Percentiles rank a stretch among this genome's conserved stretches.
phyloP scores from a whole-genome alignment of 2,113 vertebrate species.

The Takifugu flavidus region DNA sequence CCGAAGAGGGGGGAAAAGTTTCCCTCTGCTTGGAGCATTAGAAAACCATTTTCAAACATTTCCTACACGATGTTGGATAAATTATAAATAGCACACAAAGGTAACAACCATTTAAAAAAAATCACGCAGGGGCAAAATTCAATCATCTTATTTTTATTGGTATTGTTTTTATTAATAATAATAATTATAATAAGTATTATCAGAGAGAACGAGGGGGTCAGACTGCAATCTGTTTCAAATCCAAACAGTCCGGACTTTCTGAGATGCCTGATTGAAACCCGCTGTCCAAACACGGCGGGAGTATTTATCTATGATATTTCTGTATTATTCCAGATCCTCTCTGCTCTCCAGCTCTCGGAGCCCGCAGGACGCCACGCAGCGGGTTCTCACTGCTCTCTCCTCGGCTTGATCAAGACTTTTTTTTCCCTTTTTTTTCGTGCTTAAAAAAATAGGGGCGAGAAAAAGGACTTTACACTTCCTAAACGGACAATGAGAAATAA shows the following conservation, averaged over 20 bases:
- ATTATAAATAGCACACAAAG: background rate
- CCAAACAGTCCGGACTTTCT: slow-evolving; percentile 31
- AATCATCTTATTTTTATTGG: slow-evolving; percentile 8
- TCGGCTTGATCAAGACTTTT: slow-evolving; percentile 85
- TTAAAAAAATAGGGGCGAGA: slow-evolving; percentile 27
- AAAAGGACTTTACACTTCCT: slow-evolving; percentile 53
- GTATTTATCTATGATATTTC: slow-evolving; percentile 53
- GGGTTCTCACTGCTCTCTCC: slow-evolving; percentile 92
- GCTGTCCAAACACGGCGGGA: slow-evolving; percentile 65
- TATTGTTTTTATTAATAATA: slow-evolving; percentile 7
- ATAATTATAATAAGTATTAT: slow-evolving; percentile 10
- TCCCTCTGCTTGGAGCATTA: slow-evolving; percentile 34
- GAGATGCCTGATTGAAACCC: slow-evolving; percentile 59
- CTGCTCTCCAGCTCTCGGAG: slow-evolving; percentile 85
- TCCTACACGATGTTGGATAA: too few species aligned
- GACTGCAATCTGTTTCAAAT: slow-evolving; percentile 44
- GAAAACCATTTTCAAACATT: background rate
- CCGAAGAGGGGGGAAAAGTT: slow-evolving; percentile 27
- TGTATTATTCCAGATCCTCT: slow-evolving; percentile 67
- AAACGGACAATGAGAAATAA: slow-evolving; percentile 75
- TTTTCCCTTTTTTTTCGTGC: slow-evolving; percentile 33
- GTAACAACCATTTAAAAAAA: background rate
- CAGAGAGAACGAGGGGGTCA: background rate
- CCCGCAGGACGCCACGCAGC: slow-evolving; percentile 90
- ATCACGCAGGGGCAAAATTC: too few species aligned